A percentile compares a stretch with the other conserved stretches of the same genome.
These are phyloP conservation scores for Nettapus auritus DNA, from an alignment of 2,113 vertebrate species.

Conservation along the genomic window DNA sequence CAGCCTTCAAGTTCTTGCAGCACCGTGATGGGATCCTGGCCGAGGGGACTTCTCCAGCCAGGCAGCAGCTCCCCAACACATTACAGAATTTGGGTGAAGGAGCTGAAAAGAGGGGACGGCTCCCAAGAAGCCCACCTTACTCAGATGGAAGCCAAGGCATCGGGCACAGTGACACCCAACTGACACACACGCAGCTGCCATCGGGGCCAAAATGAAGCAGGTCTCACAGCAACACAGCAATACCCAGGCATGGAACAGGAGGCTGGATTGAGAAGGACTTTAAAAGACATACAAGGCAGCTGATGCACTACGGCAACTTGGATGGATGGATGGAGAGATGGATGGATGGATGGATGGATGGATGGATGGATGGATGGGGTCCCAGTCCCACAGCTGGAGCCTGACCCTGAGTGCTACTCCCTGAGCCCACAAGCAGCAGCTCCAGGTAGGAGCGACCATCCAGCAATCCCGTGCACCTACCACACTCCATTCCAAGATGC, in stretches of 20 bases:
- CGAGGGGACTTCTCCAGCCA: too few species aligned
- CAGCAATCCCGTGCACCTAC: conserved; percentile 12
- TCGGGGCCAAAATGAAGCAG: not conserved
- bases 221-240: not conserved
- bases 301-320: not conserved
- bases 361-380: not conserved
- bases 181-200: not conserved
- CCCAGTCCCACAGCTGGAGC: not conserved
- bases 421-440: not conserved
- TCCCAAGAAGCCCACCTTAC: too few species aligned
- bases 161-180: not conserved
- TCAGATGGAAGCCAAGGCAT: not conserved
- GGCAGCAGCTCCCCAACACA: too few species aligned
- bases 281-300: not conserved
- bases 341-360: too few species aligned
- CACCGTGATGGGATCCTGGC: too few species aligned
- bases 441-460: not conserved
- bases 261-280: not conserved
- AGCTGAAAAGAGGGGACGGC: not conserved
- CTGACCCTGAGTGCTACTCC: not conserved
- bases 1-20: not conserved
- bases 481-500: not conserved
- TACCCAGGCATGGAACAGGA: not conserved
- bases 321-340: too few species aligned
- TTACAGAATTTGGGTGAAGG: too few species aligned